Base-by-base conservation (phyloP, 2,797 vertebrate genomes). In the Taenioides sp. region DNA sequence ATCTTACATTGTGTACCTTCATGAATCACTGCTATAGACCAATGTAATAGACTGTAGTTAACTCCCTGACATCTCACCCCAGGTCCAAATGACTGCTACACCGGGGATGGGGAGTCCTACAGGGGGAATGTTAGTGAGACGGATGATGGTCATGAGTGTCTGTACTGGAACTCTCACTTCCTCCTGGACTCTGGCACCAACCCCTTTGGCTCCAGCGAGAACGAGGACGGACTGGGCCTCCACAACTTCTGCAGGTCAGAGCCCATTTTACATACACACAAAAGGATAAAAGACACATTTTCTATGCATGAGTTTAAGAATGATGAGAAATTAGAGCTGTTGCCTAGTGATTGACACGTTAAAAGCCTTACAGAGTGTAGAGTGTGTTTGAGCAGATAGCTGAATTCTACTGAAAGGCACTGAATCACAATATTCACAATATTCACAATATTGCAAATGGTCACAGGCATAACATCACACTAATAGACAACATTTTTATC, bases 181-280 rank as follows among this genome's bases (percentile, higher is more conserved):
- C 79, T 94, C 49, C 70, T 94, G 75, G 76, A 83, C 12, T 75
- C 43, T 0, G 88, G 90, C 66, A 7, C 0, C 0, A 50, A 92
- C 76, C 92, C 92, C 16, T 91, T 93, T 62, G 77, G 0, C 1
- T 4, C 65, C 50, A 85, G 65, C 2, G 88, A 89, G 27, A 59
- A 92, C 43, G 3, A 14, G 6, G 76, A 90, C 0, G 92, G 93
- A 67, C 88, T 95, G 4, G 94, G 93, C 14, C 89, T 60, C 28
- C 94, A 95, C 83, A 94, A 94, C 78, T 89, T 86, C 79, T 95
- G 94, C 93, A 94, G 94, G 94, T 95, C 31, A 69, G 70, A 5
- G 5, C 1, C 2, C 14, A 28, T 7, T 27, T 28, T 7, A 14
- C 12, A 25, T 5, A 11, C 1, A 57, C 54, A 58, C 23, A 25